Base-by-base conservation (phyloP, 2,113 vertebrate genomes). In the Prunella himalayana region DNA sequence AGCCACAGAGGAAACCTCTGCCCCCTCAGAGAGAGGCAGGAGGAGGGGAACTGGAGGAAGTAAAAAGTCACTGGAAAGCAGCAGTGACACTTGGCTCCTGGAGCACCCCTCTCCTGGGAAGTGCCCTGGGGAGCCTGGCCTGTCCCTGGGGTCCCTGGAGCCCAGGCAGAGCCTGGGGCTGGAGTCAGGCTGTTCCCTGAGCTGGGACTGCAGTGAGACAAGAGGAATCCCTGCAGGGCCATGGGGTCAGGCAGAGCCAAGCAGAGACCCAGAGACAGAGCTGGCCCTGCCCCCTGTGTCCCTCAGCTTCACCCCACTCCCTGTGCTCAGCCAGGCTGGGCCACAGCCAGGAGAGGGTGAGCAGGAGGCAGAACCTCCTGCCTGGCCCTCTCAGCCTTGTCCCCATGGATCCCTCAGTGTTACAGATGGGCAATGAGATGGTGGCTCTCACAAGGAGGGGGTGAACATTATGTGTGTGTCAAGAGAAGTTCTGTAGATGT, bases 131-230 rank as follows among this genome's bases (percentile, higher is more conserved):
- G 27, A 69, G 78, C 72, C 57, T 12, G 59, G 11, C 23, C 42
- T 11, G 66, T 31, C 20, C 64, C 5, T 7, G 47, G 51, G 56
- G 30, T 22, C 16, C 5, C 2, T 16, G 39, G 21, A 39, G 22
- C 24, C 0, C 1, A n/a, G 47, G 61, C 47, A 81, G 47, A 69
- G 53, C 25, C 44, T 8, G 4, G n/a, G 21, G 44, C 19, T 45
- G 49, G 19, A 66, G 17, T 0, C 3, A 63, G 8, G 19, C 27
- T 0, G 0, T 56, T 24, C 56, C 69, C 51, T 23, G 21, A 14
- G 61, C 16, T 0, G 3, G 31, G 28, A 31, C 1, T 4, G 28
- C 3, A 2, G n/a, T 3, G 9, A 16, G 57, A 39, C 2, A 19
- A 8, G 17, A 64, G 44, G 63, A 31, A 8, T 25, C 44, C 13